Evolutionary conservation across 2,113 vertebrate genomes (phyloP).

Genomic region (Oceanites oceanicus): DNA sequence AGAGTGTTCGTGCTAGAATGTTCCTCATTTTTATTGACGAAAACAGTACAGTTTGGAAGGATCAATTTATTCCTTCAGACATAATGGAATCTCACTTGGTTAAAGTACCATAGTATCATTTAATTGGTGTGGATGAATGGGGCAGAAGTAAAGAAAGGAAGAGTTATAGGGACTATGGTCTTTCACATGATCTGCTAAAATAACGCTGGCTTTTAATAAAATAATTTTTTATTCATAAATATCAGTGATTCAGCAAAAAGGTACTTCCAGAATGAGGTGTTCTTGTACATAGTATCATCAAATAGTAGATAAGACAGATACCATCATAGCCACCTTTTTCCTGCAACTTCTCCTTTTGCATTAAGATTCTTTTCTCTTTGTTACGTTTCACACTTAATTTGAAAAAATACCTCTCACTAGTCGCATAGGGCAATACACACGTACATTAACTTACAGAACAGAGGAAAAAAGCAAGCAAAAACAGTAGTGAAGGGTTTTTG

Average conservation of each 20-base stretch:
- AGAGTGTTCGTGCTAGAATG: background rate
- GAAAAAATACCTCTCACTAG: background rate
- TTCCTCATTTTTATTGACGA: background rate
- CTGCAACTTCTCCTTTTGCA: background rate
- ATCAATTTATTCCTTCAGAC: background rate
- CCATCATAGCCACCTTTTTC: background rate
- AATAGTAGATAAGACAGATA: background rate
- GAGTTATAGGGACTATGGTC: background rate
- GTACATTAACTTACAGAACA: background rate
- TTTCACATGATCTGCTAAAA: background rate
- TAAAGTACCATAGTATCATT: background rate
- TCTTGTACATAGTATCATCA: background rate
- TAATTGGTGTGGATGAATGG: background rate
- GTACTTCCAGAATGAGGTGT: background rate
- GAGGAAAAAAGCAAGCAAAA: background rate
- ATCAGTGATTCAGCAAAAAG: background rate
- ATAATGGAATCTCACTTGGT: background rate
- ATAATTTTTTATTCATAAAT: background rate
- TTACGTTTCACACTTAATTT: background rate
- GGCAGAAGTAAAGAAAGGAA: background rate
- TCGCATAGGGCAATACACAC: accelerated
- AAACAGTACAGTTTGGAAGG: background rate
- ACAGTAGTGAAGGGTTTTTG: background rate
- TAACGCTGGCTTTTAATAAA: background rate
- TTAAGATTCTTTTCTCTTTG: background rate